Conservation (phyloP, 1,140 invertebrate species). For the Drosophila nigromelanica region DNA sequence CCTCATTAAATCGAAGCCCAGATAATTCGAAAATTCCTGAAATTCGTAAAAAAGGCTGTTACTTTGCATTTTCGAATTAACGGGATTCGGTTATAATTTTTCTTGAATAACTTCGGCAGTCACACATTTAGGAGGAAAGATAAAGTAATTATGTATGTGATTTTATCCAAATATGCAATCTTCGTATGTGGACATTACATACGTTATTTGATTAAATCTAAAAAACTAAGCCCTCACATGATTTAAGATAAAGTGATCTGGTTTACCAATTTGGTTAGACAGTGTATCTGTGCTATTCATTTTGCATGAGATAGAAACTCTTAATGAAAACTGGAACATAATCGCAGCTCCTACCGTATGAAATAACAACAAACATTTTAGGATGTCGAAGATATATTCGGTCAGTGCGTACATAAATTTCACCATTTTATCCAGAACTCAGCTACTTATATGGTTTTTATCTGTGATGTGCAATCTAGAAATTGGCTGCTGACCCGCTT, state of each 20-base stretch:
- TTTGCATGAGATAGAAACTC: conserved; percentile 25
- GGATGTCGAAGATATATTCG: neutral
- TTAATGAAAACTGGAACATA: conserved; percentile 17
- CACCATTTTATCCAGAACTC: conserved; percentile 2
- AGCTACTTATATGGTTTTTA: conserved; percentile 32
- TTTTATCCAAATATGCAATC: conserved; percentile 1
- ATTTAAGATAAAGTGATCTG: conserved; percentile 60
- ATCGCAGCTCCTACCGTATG: conserved; percentile 25
- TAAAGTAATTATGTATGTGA: no score
- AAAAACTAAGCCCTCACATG: conserved; percentile 55
- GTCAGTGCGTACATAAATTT: neutral
- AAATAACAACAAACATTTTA: conserved; percentile 4
- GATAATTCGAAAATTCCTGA: no score
- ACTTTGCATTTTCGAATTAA: no score
- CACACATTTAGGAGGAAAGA: no score
- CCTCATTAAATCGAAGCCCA: no score
- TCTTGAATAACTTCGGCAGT: no score
- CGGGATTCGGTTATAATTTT: no score
- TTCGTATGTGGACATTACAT: neutral
- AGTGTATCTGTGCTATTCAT: conserved; percentile 31
- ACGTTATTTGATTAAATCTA: conserved; percentile 7
- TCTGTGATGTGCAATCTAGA: conserved; percentile 29
- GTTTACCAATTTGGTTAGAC: conserved; percentile 59
- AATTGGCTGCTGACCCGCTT: conserved; percentile 5
- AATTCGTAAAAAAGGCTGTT: no score